phyloP scores from a whole-genome alignment of 2,888 invertebrate genomes.

The Eilema caniola region DNA sequence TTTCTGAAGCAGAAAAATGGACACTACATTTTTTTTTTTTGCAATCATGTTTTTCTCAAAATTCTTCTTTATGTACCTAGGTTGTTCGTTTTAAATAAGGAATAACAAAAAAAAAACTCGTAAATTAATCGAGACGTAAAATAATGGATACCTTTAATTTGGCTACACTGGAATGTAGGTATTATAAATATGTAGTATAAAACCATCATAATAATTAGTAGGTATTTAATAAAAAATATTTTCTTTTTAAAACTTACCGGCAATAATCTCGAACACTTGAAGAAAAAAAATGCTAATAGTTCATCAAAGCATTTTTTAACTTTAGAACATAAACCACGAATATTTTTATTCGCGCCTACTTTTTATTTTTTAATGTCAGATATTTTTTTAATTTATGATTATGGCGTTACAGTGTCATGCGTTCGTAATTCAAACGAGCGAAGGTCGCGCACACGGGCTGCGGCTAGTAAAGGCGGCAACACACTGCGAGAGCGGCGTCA shows the following conservation, averaged over 20 bases:
- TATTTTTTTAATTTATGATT: slow-evolving; percentile 47
- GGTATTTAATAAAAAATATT: background rate
- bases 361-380: slow-evolving; percentile 29
- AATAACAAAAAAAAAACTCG: background rate
- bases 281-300: slow-evolving; percentile 46
- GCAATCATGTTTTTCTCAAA: too few relatives aligned
- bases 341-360: slow-evolving; percentile 44
- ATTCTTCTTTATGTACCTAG: background rate
- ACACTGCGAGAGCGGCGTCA: slow-evolving; percentile 72
- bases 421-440: slow-evolving; percentile 45
- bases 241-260: slow-evolving; percentile 59
- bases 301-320: slow-evolving; percentile 61
- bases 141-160: background rate
- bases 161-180: background rate
- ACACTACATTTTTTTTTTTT: background rate
- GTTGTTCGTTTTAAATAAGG: too few relatives aligned
- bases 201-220: background rate
- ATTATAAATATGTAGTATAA: background rate
- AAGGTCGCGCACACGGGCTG: slow-evolving; percentile 69
- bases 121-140: background rate
- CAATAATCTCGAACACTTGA: slow-evolving; percentile 47
- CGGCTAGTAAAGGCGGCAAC: slow-evolving; percentile 72
- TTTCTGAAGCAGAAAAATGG: slow-evolving; percentile 4
- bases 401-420: slow-evolving; percentile 50
- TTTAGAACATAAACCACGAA: slow-evolving; percentile 54